phyloP scores from a whole-genome alignment of 2,113 vertebrate genomes.

The Carassius gibelio region DNA sequence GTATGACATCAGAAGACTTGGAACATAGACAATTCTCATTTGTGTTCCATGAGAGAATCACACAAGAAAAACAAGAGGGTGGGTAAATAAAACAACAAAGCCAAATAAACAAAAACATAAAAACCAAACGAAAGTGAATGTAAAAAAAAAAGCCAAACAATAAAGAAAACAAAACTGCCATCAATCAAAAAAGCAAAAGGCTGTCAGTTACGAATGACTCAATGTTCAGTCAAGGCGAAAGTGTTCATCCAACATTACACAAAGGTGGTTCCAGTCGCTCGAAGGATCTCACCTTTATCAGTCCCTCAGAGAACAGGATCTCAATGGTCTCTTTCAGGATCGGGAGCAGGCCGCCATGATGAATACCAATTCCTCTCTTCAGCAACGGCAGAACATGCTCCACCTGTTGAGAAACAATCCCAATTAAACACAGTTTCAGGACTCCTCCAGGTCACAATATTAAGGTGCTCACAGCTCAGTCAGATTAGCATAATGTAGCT shows the following conservation, averaged over 20 bases:
- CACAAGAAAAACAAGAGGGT: background rate
- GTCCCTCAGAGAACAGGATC: slow-evolving; percentile 97
- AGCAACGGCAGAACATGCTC: slow-evolving; percentile 87
- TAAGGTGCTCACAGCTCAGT: background rate
- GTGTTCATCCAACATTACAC: background rate
- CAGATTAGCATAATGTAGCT: background rate
- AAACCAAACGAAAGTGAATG: background rate
- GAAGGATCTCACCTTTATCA: slow-evolving; percentile 84
- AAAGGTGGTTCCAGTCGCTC: background rate
- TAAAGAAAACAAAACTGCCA: background rate
- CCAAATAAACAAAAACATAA: background rate
- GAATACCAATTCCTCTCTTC: slow-evolving; percentile 95
- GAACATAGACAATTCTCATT: background rate
- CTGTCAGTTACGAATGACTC: background rate
- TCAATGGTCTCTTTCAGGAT: slow-evolving; percentile 98
- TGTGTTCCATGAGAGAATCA: background rate
- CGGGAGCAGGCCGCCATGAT: slow-evolving; percentile 95
- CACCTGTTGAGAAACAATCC: slow-evolving; percentile 64
- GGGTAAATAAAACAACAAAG: background rate
- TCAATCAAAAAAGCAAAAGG: background rate
- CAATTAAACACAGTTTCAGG: slow-evolving; percentile 16
- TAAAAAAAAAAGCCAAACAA: background rate
- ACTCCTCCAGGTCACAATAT: background rate
- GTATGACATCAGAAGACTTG: background rate
- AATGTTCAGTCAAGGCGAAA: background rate